Evolutionary conservation across 2,113 vertebrate species (phyloP).

Genomic region (Sardina pilchardus): DNA sequence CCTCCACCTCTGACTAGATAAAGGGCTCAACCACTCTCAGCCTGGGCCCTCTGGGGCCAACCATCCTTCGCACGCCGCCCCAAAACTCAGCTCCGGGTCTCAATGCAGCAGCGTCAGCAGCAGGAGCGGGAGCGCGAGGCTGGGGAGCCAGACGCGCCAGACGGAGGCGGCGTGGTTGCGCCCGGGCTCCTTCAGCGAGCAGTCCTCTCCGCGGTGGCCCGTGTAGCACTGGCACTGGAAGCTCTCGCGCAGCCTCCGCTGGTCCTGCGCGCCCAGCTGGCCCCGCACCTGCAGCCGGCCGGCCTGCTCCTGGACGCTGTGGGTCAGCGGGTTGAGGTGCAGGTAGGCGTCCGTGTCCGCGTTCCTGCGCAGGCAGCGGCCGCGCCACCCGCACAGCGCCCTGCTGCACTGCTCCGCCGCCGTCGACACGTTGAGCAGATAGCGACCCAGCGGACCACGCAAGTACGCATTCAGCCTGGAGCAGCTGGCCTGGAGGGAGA

Average conservation of each 20-base stretch:
- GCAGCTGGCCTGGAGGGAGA: slow-evolving; percentile 75
- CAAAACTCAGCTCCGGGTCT: neutral
- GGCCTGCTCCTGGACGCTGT: slow-evolving; percentile 63
- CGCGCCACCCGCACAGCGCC: slow-evolving; percentile 75
- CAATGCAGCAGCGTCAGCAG: slow-evolving; percentile 58
- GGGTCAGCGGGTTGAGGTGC: slow-evolving; percentile 75
- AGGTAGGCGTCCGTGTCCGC: slow-evolving; percentile 70
- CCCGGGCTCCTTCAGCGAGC: slow-evolving; percentile 57
- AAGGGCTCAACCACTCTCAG: neutral
- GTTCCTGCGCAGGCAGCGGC: slow-evolving; percentile 79
- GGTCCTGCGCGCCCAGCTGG: slow-evolving; percentile 53
- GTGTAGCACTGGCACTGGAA: slow-evolving; percentile 89
- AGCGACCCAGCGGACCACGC: slow-evolving; percentile 78
- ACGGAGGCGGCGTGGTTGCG: slow-evolving; percentile 57
- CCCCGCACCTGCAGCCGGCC: slow-evolving; percentile 60
- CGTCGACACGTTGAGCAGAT: slow-evolving; percentile 85
- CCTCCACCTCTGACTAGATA: neutral
- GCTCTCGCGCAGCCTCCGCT: slow-evolving; percentile 56
- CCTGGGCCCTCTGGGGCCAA: neutral
- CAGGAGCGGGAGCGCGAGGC: slow-evolving; percentile 39
- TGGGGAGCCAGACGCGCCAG: slow-evolving; percentile 54
- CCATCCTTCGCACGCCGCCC: neutral
- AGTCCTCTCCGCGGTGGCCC: slow-evolving; percentile 74
- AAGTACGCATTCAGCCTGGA: slow-evolving; percentile 80
- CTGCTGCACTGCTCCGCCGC: slow-evolving; percentile 80